phyloP scores from a whole-genome alignment of 2,797 vertebrate genomes.

The Lagodon rhomboides region DNA sequence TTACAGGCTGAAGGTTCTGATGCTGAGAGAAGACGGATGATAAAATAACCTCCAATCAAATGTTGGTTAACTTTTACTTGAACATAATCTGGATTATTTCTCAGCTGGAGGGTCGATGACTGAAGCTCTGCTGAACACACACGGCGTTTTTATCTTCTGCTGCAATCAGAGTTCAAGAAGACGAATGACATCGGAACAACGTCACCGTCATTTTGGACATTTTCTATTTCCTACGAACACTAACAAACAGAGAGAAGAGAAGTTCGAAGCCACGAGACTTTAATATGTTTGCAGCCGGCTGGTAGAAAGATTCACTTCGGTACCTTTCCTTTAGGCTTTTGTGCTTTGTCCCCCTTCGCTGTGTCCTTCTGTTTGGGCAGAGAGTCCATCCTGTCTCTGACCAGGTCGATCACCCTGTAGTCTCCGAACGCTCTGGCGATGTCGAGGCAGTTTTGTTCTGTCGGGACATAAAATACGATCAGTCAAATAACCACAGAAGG shows the following conservation, averaged over 20 bases:
- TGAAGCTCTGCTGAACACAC: background rate
- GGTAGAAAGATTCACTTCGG: conserved; percentile 12
- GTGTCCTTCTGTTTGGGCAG: conserved; percentile 82
- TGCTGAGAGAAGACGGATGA: conserved; percentile 12
- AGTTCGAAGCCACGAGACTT: background rate
- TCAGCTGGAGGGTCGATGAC: background rate
- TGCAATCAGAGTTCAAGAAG: background rate
- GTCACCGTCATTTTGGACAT: background rate
- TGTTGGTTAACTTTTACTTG: conserved; percentile 4
- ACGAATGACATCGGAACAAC: background rate
- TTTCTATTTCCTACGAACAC: background rate
- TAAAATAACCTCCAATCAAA: conserved; percentile 3
- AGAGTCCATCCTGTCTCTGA: conserved; percentile 86
- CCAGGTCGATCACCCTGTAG: conserved; percentile 84
- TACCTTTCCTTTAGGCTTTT: conserved; percentile 85
- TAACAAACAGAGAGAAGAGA: background rate
- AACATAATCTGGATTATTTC: no score
- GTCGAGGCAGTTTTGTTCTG: conserved; percentile 89
- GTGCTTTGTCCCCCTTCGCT: conserved; percentile 72
- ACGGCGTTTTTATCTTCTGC: background rate
- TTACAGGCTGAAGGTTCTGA: conserved; percentile 50
- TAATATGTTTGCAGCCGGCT: background rate
- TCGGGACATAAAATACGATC: conserved; percentile 40
- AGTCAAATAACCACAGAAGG: conserved; percentile 5
- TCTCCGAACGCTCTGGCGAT: conserved; percentile 88